These are phyloP conservation scores for Hipposideros larvatus DNA, from an alignment of 2,797 vertebrate genomes.

Conservation along the genomic window DNA sequence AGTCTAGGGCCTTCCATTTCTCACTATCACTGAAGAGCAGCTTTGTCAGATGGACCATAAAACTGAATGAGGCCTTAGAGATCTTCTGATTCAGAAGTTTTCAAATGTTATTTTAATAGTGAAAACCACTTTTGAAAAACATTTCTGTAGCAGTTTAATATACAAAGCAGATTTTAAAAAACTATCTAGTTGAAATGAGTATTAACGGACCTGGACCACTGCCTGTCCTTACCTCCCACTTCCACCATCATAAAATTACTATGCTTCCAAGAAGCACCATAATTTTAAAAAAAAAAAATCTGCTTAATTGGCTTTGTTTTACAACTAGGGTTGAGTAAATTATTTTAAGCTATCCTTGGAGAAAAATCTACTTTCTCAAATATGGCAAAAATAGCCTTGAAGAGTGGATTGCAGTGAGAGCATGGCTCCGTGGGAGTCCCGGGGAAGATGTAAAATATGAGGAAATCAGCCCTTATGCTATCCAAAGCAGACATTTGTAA, in stretches of 20 bases:
- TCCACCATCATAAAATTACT: background rate
- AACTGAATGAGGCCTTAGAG: background rate
- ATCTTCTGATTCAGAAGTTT: conserved; percentile 10
- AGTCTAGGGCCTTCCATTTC: background rate
- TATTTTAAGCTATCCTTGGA: background rate
- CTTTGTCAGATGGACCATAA: background rate
- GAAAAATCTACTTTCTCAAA: conserved; percentile 5
- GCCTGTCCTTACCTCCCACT: background rate
- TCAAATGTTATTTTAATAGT: conserved; percentile 21
- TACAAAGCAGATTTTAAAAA: background rate
- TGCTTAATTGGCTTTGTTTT: background rate
- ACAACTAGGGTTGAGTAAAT: background rate
- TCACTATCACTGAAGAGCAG: background rate
- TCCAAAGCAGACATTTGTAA: background rate
- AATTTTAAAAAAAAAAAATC: background rate
- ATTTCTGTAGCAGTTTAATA: background rate
- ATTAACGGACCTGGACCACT: background rate
- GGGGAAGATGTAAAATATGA: background rate
- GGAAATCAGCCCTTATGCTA: background rate
- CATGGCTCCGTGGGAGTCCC: background rate
- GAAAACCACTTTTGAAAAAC: background rate
- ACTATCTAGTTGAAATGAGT: background rate
- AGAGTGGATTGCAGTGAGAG: background rate
- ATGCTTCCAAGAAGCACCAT: background rate
- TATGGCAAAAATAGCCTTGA: background rate